Evolutionary conservation across 2,888 invertebrate genomes (phyloP).

Genomic region (Ceratothoa steindachneri): DNA sequence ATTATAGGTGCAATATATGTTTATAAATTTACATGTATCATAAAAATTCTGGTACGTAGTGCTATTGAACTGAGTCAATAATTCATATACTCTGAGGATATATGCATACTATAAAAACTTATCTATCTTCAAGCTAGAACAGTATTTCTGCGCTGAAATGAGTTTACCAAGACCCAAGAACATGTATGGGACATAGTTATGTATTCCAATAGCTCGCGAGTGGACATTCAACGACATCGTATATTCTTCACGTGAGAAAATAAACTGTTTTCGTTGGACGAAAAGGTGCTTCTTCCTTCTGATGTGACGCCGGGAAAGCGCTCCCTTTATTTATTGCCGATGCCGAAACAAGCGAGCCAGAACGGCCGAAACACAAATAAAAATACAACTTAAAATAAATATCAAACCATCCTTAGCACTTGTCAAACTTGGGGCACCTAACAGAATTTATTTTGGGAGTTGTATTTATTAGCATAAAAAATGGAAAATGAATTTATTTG

Average conservation of each 20-base stretch:
- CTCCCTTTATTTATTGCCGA: neutral
- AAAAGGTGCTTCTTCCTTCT: neutral
- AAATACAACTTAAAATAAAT: neutral
- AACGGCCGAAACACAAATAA: neutral
- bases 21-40: too few relatives aligned
- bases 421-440: neutral
- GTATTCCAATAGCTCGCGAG: neutral
- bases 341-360: neutral
- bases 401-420: neutral
- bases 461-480: too few relatives aligned
- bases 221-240: neutral
- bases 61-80: too few relatives aligned
- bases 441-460: too few relatives aligned
- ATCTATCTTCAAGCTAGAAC: neutral
- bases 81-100: neutral
- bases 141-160: neutral
- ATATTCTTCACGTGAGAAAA: neutral
- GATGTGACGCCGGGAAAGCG: neutral
- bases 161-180: neutral
- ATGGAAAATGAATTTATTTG: too few relatives aligned
- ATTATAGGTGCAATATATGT: too few relatives aligned
- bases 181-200: neutral
- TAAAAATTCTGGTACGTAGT: too few relatives aligned
- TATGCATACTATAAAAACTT: neutral
- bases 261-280: neutral